Base-by-base conservation (phyloP, 2,797 vertebrate genomes). In the Simalia tracyae region DNA sequence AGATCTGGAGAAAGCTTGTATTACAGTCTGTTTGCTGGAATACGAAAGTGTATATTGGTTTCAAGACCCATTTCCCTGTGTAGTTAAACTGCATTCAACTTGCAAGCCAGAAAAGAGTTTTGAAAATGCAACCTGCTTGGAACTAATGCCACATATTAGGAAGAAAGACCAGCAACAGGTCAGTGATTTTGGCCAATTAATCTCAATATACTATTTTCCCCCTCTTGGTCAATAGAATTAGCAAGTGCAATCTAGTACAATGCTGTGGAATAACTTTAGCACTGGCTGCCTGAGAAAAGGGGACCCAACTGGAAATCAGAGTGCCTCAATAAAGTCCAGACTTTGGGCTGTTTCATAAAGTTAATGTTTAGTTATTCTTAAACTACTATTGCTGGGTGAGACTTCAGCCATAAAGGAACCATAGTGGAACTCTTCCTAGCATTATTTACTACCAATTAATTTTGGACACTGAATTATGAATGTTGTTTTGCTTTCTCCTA, bases 21-120 rank as follows among this genome's bases (percentile, higher is more conserved):
- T 7, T 92, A 91, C 28, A 46, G 28, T 54, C 85, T 72, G 87
- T 31, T 85, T 93, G 93, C 31, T 85, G 94, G 87, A 42, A 88
- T 0, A 60, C 89, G 87, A 93, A 94, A 96, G 63, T 87, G 93
- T 54, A 93, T 94, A 92, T 85, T 86, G 63, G 91, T 89, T 66
- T 24, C 36, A 42, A 61, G 3, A 87, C 5, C 56, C 84, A 97
- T 91, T 92, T 84, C 91, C 88, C 88, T 57, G 93, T 93, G 92
- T 92, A 95, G 63, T 57, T 68, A 90, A 63, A 92, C 4, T 28
- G 60, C 22, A 88, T 50, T 81, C 0, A n/a, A 24, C 28, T 24
- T 57, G 57, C 15, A 57, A 89, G 60, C 22, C 26, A 56, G 59
- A 87, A 94, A 89, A 92, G 91, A 81, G 26, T 88, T 94, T 42